phyloP scores from a whole-genome alignment of 2,113 vertebrate species.

The Dipodomys ordii region DNA sequence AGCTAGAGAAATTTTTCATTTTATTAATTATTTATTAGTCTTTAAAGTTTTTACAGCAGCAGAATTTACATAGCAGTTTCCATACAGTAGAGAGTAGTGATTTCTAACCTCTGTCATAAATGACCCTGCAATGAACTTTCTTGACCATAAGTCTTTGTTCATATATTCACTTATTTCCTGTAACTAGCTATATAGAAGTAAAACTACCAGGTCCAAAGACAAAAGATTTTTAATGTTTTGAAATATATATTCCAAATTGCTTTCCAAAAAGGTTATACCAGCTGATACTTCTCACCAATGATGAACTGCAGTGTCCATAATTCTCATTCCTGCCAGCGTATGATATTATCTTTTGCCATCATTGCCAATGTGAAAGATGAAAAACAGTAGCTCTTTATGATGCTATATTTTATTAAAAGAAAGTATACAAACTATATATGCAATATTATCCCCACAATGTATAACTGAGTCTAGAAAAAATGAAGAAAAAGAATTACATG shows the following conservation, averaged over 20 bases:
- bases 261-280: constrained; percentile 65
- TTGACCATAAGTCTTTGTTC: constrained; percentile 62
- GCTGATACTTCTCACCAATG: not conserved
- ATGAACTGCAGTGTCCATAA: not conserved
- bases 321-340: not conserved
- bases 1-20: not conserved
- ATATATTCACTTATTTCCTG: constrained; percentile 62
- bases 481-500: not conserved
- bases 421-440: not conserved
- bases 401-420: not conserved
- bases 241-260: constrained; percentile 72
- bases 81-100: constrained; percentile 27
- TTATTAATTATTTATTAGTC: constrained; percentile 1
- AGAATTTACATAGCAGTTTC: constrained; percentile 54
- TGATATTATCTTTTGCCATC: not conserved
- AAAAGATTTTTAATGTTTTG: constrained; percentile 67
- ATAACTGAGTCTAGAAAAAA: not conserved
- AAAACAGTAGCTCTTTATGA: not conserved
- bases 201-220: constrained; percentile 69
- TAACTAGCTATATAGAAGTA: constrained; percentile 47
- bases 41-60: constrained; percentile 15
- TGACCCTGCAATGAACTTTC: constrained; percentile 45
- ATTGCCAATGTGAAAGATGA: not conserved
- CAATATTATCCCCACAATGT: not conserved
- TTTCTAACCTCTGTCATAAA: constrained; percentile 58